Evolutionary conservation across 2,797 vertebrate species (phyloP).

Genomic region (Diglossa cyanea): DNA sequence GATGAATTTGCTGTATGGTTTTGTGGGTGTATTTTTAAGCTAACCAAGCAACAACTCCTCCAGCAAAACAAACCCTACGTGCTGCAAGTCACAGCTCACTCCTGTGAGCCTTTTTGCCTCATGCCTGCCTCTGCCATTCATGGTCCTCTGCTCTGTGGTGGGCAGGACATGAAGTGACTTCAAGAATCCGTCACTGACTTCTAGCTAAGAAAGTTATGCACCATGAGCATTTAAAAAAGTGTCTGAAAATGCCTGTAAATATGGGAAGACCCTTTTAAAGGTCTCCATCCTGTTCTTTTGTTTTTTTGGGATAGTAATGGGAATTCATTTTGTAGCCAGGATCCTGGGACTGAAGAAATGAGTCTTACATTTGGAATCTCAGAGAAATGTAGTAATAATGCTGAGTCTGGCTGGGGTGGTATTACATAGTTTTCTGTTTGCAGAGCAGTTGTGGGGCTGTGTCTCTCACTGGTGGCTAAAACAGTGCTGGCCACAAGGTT

Average conservation of each 20-base stretch:
- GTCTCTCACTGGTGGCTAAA: background rate
- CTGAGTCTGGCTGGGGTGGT: background rate
- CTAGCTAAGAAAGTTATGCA: background rate
- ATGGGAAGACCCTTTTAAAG: background rate
- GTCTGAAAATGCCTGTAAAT: background rate
- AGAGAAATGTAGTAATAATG: background rate
- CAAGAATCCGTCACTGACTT: background rate
- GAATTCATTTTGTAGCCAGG: background rate
- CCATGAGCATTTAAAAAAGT: background rate
- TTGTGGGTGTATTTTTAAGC: background rate
- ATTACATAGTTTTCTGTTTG: rapidly evolving
- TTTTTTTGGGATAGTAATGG: background rate
- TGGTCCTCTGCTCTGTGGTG: background rate
- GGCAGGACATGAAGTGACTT: background rate
- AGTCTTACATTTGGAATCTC: background rate
- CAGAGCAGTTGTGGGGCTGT: background rate
- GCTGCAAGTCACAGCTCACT: rapidly evolving
- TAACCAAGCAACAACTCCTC: background rate
- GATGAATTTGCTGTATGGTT: background rate
- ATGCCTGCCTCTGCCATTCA: rapidly evolving
- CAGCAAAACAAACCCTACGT: rapidly evolving
- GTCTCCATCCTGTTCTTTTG: background rate
- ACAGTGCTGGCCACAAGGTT: background rate
- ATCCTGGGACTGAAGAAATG: background rate
- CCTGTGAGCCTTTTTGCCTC: background rate